Evolutionary conservation across 2,888 invertebrate species (phyloP).

Genomic region (Drosophila anomelani): DNA sequence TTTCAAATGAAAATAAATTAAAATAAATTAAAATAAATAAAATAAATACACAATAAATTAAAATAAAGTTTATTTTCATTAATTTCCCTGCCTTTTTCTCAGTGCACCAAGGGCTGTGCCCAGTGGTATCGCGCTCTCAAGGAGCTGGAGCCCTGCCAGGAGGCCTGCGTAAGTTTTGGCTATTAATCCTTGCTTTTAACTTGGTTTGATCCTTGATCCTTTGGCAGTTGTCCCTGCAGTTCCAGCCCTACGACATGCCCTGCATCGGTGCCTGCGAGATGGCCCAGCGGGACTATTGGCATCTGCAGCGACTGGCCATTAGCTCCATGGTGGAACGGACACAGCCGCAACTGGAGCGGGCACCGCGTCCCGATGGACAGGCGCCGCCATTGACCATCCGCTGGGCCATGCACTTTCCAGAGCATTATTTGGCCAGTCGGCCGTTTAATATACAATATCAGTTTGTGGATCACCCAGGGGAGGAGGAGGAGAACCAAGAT

Average conservation of each 20-base stretch:
- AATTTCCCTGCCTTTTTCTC: slow-evolving; percentile 77
- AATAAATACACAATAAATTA: no score
- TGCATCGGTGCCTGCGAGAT: slow-evolving; percentile 82
- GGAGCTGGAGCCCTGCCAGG: slow-evolving; percentile 89
- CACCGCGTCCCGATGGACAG: slow-evolving; percentile 38
- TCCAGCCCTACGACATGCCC: slow-evolving; percentile 80
- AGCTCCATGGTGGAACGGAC: slow-evolving; percentile 56
- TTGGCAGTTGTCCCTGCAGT: slow-evolving; percentile 69
- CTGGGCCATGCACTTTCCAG: slow-evolving; percentile 77
- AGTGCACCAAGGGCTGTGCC: slow-evolving; percentile 93
- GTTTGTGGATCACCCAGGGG: slow-evolving; percentile 83
- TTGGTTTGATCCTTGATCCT: neutral
- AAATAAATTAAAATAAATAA: no score
- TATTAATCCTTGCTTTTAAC: neutral
- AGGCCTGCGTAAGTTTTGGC: slow-evolving; percentile 91
- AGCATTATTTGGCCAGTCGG: slow-evolving; percentile 73
- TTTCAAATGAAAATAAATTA: neutral
- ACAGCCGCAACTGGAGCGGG: slow-evolving; percentile 61
- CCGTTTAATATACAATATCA: slow-evolving; percentile 81
- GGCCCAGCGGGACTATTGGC: slow-evolving; percentile 79
- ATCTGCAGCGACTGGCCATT: slow-evolving; percentile 70
- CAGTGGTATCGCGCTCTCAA: slow-evolving; percentile 90
- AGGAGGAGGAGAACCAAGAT: slow-evolving; percentile 86
- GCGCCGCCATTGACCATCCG: slow-evolving; percentile 61
- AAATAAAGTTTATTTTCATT: neutral